A percentile compares a stretch with the other conserved stretches of the same genome.
Evolutionary conservation across 2,797 vertebrate genomes (phyloP).

Genomic region (Macropus fuliginosus): DNA sequence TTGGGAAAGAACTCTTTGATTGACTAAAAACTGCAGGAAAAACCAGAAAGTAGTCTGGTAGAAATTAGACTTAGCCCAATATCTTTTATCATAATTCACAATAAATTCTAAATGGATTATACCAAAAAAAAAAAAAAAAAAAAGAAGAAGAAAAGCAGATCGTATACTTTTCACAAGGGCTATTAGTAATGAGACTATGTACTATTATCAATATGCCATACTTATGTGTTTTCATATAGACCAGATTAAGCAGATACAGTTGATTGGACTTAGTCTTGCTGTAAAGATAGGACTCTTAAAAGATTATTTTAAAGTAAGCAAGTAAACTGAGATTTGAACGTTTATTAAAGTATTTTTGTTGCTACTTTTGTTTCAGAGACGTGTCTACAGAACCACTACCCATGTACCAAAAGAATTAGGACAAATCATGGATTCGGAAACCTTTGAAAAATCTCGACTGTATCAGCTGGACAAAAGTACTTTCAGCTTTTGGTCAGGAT

Average conservation of each 20-base stretch:
- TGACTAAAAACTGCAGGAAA: neutral
- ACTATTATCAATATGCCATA: constrained; percentile 2
- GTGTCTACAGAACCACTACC: constrained; percentile 92
- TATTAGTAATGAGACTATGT: neutral
- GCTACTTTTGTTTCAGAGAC: constrained; percentile 89
- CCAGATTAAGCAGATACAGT: constrained; percentile 27
- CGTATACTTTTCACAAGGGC: neutral
- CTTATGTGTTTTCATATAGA: neutral
- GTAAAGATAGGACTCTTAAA: constrained; percentile 16
- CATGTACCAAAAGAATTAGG: constrained; percentile 94
- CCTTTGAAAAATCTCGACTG: constrained; percentile 97
- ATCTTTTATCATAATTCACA: neutral
- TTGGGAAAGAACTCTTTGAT: neutral
- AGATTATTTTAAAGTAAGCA: constrained; percentile 41
- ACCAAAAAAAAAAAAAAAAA: neutral
- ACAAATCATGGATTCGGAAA: constrained; percentile 97
- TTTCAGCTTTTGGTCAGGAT: constrained; percentile 98
- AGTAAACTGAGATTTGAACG: constrained; percentile 31
- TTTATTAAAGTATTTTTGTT: constrained; percentile 66
- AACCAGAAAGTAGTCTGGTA: neutral
- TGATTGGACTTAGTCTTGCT: neutral
- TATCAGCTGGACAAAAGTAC: constrained; percentile 99
- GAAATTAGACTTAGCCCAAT: neutral
- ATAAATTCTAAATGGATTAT: neutral
- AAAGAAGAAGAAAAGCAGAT: neutral